These are phyloP conservation scores for Megaustenia siamemsis DNA, from an alignment of 2,888 invertebrate species.

Conservation along the genomic window DNA sequence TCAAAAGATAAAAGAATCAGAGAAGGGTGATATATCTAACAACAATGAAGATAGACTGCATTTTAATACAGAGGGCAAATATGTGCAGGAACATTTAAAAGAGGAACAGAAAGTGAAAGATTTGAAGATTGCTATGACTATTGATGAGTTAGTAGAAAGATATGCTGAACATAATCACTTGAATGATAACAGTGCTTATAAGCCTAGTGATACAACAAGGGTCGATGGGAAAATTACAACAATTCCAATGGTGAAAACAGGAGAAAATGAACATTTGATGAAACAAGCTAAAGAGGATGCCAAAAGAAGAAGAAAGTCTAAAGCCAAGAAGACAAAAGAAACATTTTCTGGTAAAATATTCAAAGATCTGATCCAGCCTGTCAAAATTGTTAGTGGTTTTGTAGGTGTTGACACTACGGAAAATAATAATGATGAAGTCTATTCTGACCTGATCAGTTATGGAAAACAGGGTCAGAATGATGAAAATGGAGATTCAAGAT, in stretches of 20 bases:
- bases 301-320: not conserved
- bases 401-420: conserved; percentile 40
- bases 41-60: not conserved
- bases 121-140: not conserved
- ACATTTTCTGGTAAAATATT: not conserved
- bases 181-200: not conserved
- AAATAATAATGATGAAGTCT: conserved; percentile 36
- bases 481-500: not conserved
- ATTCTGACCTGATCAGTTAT: not conserved
- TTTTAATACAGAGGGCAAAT: not conserved
- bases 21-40: not conserved
- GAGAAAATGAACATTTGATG: conserved; percentile 44
- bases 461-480: not conserved
- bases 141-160: not conserved
- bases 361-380: conserved; percentile 37
- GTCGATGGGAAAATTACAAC: conserved; percentile 26
- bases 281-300: conserved; percentile 39
- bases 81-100: not conserved
- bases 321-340: not conserved
- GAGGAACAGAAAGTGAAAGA: not conserved
- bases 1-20: not conserved
- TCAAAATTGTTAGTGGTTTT: conserved; percentile 42
- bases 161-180: not conserved
- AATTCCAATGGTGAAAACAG: conserved; percentile 46
- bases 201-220: not conserved